These are phyloP conservation scores for Drosophila repleta DNA, from an alignment of 1,140 invertebrate genomes.

Conservation along the genomic window DNA sequence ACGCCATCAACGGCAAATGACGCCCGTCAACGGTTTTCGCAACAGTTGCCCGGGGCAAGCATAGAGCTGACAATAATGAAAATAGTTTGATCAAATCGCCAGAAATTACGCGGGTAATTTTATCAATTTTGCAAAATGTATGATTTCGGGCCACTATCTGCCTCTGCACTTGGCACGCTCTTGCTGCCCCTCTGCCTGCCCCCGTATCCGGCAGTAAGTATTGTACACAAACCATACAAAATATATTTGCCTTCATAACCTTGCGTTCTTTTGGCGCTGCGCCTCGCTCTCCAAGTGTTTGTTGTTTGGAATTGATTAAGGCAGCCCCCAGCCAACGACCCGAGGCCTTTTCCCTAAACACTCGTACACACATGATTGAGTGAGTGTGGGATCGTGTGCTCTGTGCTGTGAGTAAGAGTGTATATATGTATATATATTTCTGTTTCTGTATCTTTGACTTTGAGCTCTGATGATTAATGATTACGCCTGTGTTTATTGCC, in stretches of 20 bases:
- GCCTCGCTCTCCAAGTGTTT: slow-evolving; percentile 58
- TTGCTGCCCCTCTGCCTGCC: slow-evolving; percentile 1
- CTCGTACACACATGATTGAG: slow-evolving; percentile 63
- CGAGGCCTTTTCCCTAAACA: slow-evolving; percentile 60
- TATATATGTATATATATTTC: slow-evolving; percentile 26
- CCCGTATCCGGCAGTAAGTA: slow-evolving; percentile 46
- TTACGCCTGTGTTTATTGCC: slow-evolving; percentile 76
- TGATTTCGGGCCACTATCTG: slow-evolving; percentile 33
- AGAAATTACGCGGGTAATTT: slow-evolving; percentile 32
- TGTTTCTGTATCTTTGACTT: slow-evolving; percentile 74
- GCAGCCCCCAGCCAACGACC: slow-evolving; percentile 59
- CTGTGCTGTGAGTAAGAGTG: slow-evolving; percentile 30
- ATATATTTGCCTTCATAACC: slow-evolving; percentile 63
- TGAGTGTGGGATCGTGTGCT: slow-evolving; percentile 13
- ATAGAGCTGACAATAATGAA: background rate
- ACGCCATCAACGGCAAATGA: slow-evolving; percentile 18
- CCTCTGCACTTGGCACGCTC: background rate
- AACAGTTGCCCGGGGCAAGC: slow-evolving; percentile 27
- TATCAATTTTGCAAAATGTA: slow-evolving; percentile 46
- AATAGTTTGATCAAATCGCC: slow-evolving; percentile 12
- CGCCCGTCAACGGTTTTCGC: slow-evolving; percentile 43
- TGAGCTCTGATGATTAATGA: slow-evolving; percentile 78
- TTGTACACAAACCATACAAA: slow-evolving; percentile 50
- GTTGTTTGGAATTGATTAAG: slow-evolving; percentile 77
- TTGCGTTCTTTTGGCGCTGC: slow-evolving; percentile 63